These are phyloP conservation scores for Octomys mimax DNA, from an alignment of 2,797 vertebrate species.

Conservation along the genomic window DNA sequence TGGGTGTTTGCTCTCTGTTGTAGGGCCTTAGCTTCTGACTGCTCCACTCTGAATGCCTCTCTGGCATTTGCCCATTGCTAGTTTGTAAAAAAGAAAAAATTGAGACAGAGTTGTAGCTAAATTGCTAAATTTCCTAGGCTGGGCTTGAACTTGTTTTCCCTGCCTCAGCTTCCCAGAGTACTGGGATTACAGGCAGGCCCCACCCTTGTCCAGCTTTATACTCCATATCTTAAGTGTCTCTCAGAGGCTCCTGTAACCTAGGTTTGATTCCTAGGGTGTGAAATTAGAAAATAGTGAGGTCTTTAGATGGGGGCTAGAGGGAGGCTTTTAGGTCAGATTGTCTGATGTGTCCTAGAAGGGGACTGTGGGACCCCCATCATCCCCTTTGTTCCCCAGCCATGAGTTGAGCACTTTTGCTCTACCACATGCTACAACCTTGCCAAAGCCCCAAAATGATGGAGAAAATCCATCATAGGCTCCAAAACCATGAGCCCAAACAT, in stretches of 20 bases:
- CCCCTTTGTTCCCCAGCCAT: background rate
- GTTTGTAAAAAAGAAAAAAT: background rate
- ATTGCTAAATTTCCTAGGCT: background rate
- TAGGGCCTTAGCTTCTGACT: background rate
- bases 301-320: background rate
- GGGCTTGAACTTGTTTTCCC: background rate
- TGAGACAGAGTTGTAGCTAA: background rate
- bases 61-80: background rate
- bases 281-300: background rate
- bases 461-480: background rate
- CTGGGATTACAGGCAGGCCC: background rate
- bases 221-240: background rate
- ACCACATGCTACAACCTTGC: background rate
- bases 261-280: background rate
- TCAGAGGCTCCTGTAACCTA: background rate
- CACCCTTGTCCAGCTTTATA: background rate
- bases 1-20: background rate
- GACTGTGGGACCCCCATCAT: background rate
- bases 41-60: background rate
- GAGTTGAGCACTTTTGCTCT: background rate
- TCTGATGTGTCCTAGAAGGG: background rate
- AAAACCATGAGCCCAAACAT: background rate
- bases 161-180: background rate
- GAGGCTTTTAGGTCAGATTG: background rate
- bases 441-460: background rate